Base-by-base conservation (phyloP, 2,888 invertebrate genomes). In the Macrosiphum euphorbiae region DNA sequence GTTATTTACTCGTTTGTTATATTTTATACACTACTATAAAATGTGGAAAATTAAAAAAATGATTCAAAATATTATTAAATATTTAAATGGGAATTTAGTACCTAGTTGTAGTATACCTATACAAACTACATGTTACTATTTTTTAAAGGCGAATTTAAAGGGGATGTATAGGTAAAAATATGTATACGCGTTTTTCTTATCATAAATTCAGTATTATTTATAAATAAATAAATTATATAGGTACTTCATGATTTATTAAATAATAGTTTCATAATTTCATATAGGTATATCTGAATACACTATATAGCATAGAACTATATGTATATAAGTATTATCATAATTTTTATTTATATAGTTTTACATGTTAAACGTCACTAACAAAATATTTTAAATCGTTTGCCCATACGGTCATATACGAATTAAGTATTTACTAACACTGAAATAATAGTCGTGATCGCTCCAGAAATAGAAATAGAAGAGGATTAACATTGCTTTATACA, bases 381-480 rank as follows among this genome's bases (percentile, higher is more conserved):
- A 78, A 78, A 78, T 78, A 78, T 35, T 78, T 78, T 78, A 20
- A 78, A 78, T 35, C 16, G 8, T 78, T 78, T 78, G 35, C 20
- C 35, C 8, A 78, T 35, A 20, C 20, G 20, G 20, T 78, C 20
- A 20, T 35, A 20, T 78, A 78, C 4, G 35, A 78, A 78, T 78
- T 78, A 78, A 78, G 67, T 78, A 78, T 78, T 35, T 78, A 5
- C 35, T 78, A 78, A 61, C 28, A 28, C 61, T 78, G 20, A 78
- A 78, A 78, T 78, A 78, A 78, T 78, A 35, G 5, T 78, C 7
- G 20, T 20, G 78, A 35, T 78, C 78, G 20, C 35, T 78, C 78
- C 78, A 78, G 8, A 78, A 78, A 78, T 78, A 78, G 35, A 78
- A 78, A 35, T 78, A 78, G 78, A 78, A 78, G 78, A 78, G 78